A percentile compares a stretch with the other conserved stretches of the same genome.
phyloP scores from a whole-genome alignment of 2,888 invertebrate genomes.

The Rhagonycha lutea region DNA sequence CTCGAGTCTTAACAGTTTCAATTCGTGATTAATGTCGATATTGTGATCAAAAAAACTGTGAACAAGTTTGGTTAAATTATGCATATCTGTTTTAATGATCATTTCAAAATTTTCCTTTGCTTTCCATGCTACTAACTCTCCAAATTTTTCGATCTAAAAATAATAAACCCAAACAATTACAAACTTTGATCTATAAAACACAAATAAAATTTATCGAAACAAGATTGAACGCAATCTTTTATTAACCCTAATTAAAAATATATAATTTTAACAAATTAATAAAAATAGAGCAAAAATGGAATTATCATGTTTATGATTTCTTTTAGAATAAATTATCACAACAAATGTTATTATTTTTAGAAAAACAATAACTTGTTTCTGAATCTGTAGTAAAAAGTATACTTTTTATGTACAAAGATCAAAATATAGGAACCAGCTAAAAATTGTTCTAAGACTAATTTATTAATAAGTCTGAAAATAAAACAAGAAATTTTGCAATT shows the following conservation, averaged over 20 bases:
- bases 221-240: neutral
- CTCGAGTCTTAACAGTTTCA: constrained; percentile 76
- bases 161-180: constrained; percentile 34
- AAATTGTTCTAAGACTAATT: neutral
- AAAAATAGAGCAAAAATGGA: neutral
- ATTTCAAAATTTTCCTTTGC: constrained; percentile 74
- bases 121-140: constrained; percentile 80
- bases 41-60: constrained; percentile 72
- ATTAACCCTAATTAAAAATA: neutral
- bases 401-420: neutral
- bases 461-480: too few relatives aligned
- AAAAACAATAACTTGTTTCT: too few relatives aligned
- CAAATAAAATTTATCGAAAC: neutral
- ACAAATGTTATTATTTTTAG: too few relatives aligned
- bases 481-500: neutral
- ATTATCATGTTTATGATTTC: too few relatives aligned
- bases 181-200: neutral
- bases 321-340: too few relatives aligned
- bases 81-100: constrained; percentile 76
- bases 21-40: constrained; percentile 76
- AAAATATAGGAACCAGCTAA: neutral
- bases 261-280: neutral
- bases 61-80: constrained; percentile 73
- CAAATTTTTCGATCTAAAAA: constrained; percentile 75
- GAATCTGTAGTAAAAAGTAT: neutral